phyloP scores from a whole-genome alignment of 2,888 invertebrate species.

The Tenodera sinensis region DNA sequence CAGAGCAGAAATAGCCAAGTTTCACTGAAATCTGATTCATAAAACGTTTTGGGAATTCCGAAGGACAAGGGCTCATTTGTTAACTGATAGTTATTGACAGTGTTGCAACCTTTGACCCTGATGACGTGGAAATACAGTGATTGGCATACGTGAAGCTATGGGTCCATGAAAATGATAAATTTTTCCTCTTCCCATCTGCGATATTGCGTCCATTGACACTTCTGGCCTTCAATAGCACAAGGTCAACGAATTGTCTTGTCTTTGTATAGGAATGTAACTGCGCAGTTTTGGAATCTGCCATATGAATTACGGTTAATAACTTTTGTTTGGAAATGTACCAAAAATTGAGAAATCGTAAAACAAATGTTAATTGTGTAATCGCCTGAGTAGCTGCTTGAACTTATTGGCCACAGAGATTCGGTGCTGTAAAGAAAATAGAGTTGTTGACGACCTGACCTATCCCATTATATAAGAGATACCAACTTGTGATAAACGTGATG shows the following conservation, averaged over 20 bases:
- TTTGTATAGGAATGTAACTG: neutral
- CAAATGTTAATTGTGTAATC: neutral
- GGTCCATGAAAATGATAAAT: neutral
- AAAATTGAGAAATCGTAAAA: neutral
- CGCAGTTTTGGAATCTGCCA: neutral
- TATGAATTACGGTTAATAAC: neutral
- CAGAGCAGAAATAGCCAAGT: neutral
- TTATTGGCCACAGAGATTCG: too few species aligned
- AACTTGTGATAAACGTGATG: too few species aligned
- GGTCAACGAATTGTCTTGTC: neutral
- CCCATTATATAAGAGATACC: too few species aligned
- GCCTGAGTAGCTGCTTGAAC: too few species aligned
- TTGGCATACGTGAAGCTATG: neutral
- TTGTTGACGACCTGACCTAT: too few species aligned
- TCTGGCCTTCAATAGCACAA: neutral
- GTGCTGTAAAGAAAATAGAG: too few species aligned
- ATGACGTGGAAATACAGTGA: neutral
- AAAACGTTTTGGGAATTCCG: neutral
- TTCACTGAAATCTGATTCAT: neutral
- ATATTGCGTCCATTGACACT: neutral
- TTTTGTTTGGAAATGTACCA: neutral
- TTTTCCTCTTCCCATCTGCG: neutral
- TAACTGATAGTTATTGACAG: neutral
- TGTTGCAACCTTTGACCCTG: neutral
- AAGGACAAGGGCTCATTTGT: neutral